phyloP scores from a whole-genome alignment of 1,140 invertebrate genomes.

The Drosophila oshimai region DNA sequence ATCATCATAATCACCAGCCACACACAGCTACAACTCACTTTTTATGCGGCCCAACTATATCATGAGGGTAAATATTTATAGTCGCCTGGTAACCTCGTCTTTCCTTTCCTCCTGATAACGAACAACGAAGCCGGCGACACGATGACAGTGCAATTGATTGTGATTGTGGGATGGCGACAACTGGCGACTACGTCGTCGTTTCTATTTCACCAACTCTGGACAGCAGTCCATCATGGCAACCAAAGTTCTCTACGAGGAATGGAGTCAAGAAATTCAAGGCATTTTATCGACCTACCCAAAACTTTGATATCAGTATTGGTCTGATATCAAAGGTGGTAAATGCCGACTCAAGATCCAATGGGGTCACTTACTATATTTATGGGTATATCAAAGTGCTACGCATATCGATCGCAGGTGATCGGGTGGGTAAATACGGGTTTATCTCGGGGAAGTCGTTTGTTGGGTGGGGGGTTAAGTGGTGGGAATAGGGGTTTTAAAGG shows the following conservation, averaged over 20 bases:
- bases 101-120: conserved; percentile 58
- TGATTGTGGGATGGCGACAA: conserved; percentile 19
- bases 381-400: neutral
- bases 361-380: conserved; percentile 18
- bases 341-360: conserved; percentile 36
- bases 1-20: conserved; percentile 36
- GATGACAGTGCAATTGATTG: conserved; percentile 47
- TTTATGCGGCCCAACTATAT: conserved; percentile 47
- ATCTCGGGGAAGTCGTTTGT: conserved; percentile 15
- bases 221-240: conserved; percentile 59
- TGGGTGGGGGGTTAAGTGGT: neutral
- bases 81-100: conserved; percentile 72
- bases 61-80: conserved; percentile 76
- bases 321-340: conserved; percentile 70
- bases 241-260: neutral
- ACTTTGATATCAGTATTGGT: conserved; percentile 73
- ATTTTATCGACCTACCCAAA: conserved; percentile 57
- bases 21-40: conserved; percentile 35
- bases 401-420: conserved; percentile 43
- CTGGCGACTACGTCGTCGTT: conserved; percentile 25
- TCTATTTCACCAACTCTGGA: conserved; percentile 62
- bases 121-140: conserved; percentile 25
- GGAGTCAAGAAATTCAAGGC: neutral
- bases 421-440: conserved; percentile 21
- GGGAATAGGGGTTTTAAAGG: neutral